Evolutionary conservation across 2,797 vertebrate genomes (phyloP).

Genomic region (Botia almorhae): DNA sequence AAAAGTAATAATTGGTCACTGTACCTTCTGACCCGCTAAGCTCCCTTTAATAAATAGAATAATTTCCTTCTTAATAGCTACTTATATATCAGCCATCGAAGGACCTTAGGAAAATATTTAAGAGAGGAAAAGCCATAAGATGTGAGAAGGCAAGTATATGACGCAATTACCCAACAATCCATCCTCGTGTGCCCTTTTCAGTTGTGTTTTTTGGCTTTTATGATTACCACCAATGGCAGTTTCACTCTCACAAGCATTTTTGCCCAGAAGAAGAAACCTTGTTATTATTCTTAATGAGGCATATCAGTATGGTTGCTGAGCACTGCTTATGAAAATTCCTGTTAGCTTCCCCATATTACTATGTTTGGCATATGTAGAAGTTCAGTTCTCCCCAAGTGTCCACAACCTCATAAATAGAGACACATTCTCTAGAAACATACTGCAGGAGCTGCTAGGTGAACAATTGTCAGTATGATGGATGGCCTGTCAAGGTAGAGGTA

Average conservation of each 20-base stretch:
- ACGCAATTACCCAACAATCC: conserved; percentile 7
- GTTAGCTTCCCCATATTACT: conserved; percentile 39
- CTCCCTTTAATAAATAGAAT: conserved; percentile 47
- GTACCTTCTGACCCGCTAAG: conserved; percentile 42
- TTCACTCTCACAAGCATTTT: not conserved
- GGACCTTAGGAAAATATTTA: conserved; percentile 26
- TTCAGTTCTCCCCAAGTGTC: conserved; percentile 55
- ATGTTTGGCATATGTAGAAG: conserved; percentile 39
- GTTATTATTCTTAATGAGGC: conserved; percentile 19
- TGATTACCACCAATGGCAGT: conserved; percentile 45
- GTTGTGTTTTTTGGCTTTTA: conserved; percentile 33
- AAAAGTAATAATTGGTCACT: conserved; percentile 41
- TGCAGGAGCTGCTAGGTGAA: conserved; percentile 60
- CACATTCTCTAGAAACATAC: conserved; percentile 27
- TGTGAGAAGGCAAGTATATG: not conserved
- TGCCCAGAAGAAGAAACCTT: conserved; percentile 23
- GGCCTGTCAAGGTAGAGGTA: conserved; percentile 73
- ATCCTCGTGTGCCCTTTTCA: not conserved
- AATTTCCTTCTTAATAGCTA: conserved; percentile 37
- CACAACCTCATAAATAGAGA: conserved; percentile 49
- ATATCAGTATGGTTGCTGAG: conserved; percentile 32
- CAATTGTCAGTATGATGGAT: conserved; percentile 76
- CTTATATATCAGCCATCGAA: conserved; percentile 40
- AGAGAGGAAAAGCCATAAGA: conserved; percentile 35
- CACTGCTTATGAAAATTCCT: conserved; percentile 55